Evolutionary conservation across 2,113 vertebrate species (phyloP), one percentile per base, ranked within the genome.

Genomic region (Clarias gariepinus): DNA sequence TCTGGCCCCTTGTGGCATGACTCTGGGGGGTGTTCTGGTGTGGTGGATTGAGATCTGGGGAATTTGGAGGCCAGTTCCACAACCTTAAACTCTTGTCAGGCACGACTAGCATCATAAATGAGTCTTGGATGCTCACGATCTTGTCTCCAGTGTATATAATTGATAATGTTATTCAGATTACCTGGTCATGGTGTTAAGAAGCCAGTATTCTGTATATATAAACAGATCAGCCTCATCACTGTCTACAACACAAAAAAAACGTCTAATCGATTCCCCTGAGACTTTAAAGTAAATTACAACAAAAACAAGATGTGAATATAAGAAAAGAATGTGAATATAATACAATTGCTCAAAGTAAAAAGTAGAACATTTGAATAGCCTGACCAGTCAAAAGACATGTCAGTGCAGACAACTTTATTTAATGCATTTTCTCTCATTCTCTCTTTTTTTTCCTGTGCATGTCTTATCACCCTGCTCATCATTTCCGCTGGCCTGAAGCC

Each of bases 401-500:
- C 41, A 66, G 9, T 28, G 25, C 55, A 78, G 52, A 57, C 52
- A 16, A 28, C 25, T 76, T 52, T 12, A 53, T n/a, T 41, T 76
- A 76, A 76, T 76, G 41, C 73, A 15, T 76, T 68, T 55, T 83
- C 41, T 83, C 53, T 60, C 63, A 53, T 23, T 64, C 82, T 69
- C 53, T 77, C 82, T 85, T 68, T 60, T 84, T 85, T 52, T 86
- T 86, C 68, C 30, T 74, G 60, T 85, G n/a, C 28, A 12, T 85
- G 82, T 71, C 73, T 81, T 84, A 82, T 81, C 77, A 79, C 19
- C 76, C 55, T 84, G 4, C 82, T 81, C 81, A 81, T 87, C 58
- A 64, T 82, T 63, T 82, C 53, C 15, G 30, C 85, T 87, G 82
- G 88, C 85, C 88, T 77, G 4, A 82, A 89, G 77, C 85, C 85